Base-by-base conservation (phyloP, 2,113 vertebrate species). In the Neogobius melanostomus region DNA sequence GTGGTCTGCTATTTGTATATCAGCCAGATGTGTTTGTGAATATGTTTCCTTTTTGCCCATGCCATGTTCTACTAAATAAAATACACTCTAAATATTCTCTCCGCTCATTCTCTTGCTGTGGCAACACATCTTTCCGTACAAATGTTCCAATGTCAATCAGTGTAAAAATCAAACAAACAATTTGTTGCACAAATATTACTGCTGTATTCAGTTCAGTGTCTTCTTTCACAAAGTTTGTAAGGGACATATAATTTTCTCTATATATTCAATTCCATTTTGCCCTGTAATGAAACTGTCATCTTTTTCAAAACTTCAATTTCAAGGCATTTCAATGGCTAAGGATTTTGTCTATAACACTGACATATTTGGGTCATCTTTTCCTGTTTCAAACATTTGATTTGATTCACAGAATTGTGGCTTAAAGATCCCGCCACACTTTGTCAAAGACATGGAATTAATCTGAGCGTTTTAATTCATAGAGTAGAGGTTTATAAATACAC, bases 1-100 rank as follows among this genome's bases (percentile, higher is more conserved):
- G 48, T 57, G 72, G 57, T 64, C 45, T 79, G 68, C 81, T 72
- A 46, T 83, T 74, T 80, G 73, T 85, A 53, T 85, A 57, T 85
- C 81, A 48, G 81, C 76, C 81, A 75, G 74, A 75, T 75, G 66
- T 90, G 82, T 87, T 81, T 80, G 80, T 87, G 85, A 83, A 73
- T 81, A 51, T 85, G 81, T 87, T 74, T 88, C 72, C 75, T 74
- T 82, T 87, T 75, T 85, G 82, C 89, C 71, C 87, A 87, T 84
- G 85, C 64, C 91, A 90, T 84, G 68, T 91, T 89, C 68, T 79
- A 89, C 89, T 84, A 72, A 91, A 91, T 85, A 81, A 89, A 86
- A 84, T 74, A 72, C 69, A 74, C 85, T 85, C 80, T 83, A 80
- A 88, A 59, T 42, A 59, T 42, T 11, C 5, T 2, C 28, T 5